Base-by-base conservation (phyloP, 64 coral and sea anemone species). In the Porites australiensis region DNA sequence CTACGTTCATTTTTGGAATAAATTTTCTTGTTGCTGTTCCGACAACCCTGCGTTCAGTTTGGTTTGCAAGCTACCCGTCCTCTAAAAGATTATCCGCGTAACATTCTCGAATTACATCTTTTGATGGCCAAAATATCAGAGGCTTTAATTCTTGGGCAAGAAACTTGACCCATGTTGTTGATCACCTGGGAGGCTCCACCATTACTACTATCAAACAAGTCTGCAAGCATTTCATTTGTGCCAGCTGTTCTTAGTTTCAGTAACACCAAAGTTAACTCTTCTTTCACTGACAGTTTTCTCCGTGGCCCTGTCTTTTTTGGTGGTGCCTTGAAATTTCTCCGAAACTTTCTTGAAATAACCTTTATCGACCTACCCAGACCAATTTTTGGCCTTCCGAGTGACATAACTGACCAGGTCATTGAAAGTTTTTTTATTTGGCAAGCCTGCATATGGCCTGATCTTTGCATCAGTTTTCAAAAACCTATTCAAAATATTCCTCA, bases 391-490 rank as follows among this genome's bases (percentile, higher is more conserved):
- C 60, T 58, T 88, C 46, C 45, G 65, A 59, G 65, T 88, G 59
- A 88, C 60, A 20, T 75, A 55, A 19, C 77, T 89, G 59, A 57
- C 71, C 44, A 89, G 72, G 45, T 77, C 87, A 70, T 89, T 72
- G 58, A 89, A 89, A 75, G 68, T 55, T 89, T 59, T 89, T 72
- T 89, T 89, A 73, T 61, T 89, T 70, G 87, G 87, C 74, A 89
- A 11, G 61, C 83, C 72, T 68, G 91, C 87, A 64, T 87, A 93
- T 15, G 57, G 64, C 55, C 22, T 87, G 8, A 93, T 75, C 58
- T 87, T 93, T 78, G 10, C 71, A 79, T 93, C 64, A 72, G 77
- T 93, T 74, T 73, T 70, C 18, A 93, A 87, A 88, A 93, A 87
- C 69, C 46, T 49, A 2, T 69, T 12, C 3, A 46, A 60, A 86